Base-by-base conservation (phyloP, 2,888 invertebrate species). In the Lasioglossum lativentre region DNA sequence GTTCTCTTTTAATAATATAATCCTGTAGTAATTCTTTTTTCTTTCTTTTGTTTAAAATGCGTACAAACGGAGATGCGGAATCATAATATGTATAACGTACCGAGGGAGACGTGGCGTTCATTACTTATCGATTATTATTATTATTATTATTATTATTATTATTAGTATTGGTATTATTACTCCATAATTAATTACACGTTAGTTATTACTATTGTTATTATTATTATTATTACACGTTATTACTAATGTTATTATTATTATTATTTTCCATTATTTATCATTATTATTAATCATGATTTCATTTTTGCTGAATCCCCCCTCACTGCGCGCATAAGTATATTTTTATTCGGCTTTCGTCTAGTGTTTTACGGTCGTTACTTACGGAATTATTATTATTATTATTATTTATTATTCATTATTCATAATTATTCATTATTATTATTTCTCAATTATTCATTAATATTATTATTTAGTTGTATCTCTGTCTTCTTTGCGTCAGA, bases 21-120 rank as follows among this genome's bases (percentile, higher is more conserved):
- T 90, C 86, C 83, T 88, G 89, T 90, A 87, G 80, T 90, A 89
- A 88, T 89, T 89, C 89, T 73, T 87, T 85, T 90, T 85, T 78
- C 80, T 75, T 76, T 56, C 75, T 73, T 66, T 83, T 85, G 83
- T 83, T 83, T 85, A 92, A 93, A 93, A 93, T 93, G 91, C 93
- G 91, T 93, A 93, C 90, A 93, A 93, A 93, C 92, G 92, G 93
- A 93, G 93, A 93, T 93, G 92, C 92, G 86, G 91, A 93, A 93
- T 93, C 88, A 90, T 92, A 92, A 92, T 91, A 90, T 92, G 86
- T 90, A 93, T 90, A 90, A 90, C 83, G 83, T 91, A 91, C 83
- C 87, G 88, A 90, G 87, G 91, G 90, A 91, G 86, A 88, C 86
- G 86, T 91, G 86, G 84, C 90, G 86, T 86, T 88, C 86, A 83